Evolutionary conservation across 2,113 vertebrate species (phyloP).

Genomic region (Chaetodon trifascialis): DNA sequence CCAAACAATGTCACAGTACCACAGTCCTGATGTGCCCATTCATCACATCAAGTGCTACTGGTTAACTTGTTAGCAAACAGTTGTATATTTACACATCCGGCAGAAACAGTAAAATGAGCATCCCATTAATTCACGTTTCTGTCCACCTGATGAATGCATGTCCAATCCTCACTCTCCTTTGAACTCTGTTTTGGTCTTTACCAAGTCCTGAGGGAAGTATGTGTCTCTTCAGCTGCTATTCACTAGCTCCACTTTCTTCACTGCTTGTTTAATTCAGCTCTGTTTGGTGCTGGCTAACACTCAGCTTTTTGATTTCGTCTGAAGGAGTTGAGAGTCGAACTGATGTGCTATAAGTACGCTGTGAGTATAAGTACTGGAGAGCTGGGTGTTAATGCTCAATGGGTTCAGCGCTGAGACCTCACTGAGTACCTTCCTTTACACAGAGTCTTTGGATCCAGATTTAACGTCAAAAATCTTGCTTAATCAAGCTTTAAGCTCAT

Average conservation of each 20-base stretch:
- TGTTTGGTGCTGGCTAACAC: background rate
- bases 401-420: background rate
- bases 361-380: background rate
- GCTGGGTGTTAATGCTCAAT: background rate
- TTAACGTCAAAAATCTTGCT: background rate
- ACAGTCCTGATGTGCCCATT: background rate
- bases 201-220: background rate
- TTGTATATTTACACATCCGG: background rate
- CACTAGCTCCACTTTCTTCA: background rate
- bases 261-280: background rate
- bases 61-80: background rate
- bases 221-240: background rate
- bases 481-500: background rate
- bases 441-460: background rate
- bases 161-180: background rate
- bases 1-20: conserved; percentile 2
- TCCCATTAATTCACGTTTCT: background rate
- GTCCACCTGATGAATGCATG: background rate
- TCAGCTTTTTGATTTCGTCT: background rate
- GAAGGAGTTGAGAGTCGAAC: background rate
- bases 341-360: background rate
- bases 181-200: background rate
- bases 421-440: background rate
- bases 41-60: background rate
- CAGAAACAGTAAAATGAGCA: background rate